phyloP scores from a whole-genome alignment of 1,140 invertebrate genomes.

The Portunus trituberculatus region DNA sequence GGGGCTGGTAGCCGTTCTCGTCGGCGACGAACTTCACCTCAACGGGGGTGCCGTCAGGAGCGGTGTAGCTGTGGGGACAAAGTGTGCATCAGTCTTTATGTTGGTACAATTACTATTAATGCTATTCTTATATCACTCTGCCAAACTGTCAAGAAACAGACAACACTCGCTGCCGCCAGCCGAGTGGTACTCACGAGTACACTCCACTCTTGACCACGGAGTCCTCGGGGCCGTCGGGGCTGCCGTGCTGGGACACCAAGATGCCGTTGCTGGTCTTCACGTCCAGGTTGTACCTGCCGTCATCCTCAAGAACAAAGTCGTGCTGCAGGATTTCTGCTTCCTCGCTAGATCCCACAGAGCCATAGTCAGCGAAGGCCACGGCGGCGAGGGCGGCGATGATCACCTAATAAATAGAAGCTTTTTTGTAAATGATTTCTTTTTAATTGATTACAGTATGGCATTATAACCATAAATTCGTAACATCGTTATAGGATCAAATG shows the following conservation, averaged over 20 bases:
- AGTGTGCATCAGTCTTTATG: neutral
- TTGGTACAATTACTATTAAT: no score
- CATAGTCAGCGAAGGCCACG: neutral
- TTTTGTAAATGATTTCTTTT: neutral
- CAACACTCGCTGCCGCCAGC: neutral
- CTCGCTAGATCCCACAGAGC: neutral
- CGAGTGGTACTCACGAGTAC: conserved; percentile 29
- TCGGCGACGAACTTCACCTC: conserved; percentile 72
- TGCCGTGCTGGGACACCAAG: neutral
- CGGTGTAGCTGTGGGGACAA: conserved; percentile 42
- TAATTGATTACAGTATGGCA: no score
- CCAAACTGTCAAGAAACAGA: neutral
- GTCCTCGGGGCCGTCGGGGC: conserved; percentile 2
- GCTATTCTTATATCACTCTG: neutral
- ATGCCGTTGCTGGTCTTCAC: conserved; percentile 44
- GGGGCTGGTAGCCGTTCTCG: conserved; percentile 66
- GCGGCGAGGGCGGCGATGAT: neutral
- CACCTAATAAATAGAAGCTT: neutral
- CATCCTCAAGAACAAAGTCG: no score
- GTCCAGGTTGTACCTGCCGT: conserved; percentile 10
- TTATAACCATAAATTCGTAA: no score
- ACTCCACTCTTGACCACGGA: neutral
- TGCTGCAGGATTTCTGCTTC: neutral
- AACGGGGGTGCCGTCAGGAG: conserved; percentile 57
- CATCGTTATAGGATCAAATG: no score